These are phyloP conservation scores for Polypedilum pembai DNA, from an alignment of 1,140 invertebrate genomes.

Conservation along the genomic window DNA sequence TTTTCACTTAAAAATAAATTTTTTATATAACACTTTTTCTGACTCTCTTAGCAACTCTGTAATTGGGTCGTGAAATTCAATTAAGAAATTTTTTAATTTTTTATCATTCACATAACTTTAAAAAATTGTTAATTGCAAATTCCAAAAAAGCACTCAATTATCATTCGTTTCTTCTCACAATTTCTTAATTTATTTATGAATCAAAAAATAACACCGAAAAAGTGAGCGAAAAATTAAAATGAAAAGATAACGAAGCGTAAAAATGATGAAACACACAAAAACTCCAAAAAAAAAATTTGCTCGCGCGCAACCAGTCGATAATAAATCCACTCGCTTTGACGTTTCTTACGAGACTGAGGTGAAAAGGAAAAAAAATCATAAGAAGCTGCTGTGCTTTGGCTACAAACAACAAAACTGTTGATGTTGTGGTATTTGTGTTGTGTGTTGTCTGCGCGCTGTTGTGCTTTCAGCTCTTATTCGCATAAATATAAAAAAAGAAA, in stretches of 20 bases:
- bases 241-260: slow-evolving; percentile 10
- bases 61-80: too few relatives aligned
- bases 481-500: too few relatives aligned
- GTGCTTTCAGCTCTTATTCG: background rate
- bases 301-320: background rate
- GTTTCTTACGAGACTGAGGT: slow-evolving; percentile 27
- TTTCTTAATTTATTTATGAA: too few relatives aligned
- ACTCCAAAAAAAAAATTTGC: background rate
- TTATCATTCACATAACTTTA: too few relatives aligned
- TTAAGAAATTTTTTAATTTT: too few relatives aligned
- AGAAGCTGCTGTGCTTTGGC: slow-evolving; percentile 6
- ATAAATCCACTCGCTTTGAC: background rate
- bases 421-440: background rate
- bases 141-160: too few relatives aligned
- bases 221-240: too few relatives aligned
- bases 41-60: too few relatives aligned
- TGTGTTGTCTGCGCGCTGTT: background rate
- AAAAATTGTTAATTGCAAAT: too few relatives aligned
- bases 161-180: too few relatives aligned
- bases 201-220: too few relatives aligned
- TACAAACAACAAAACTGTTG: background rate
- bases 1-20: background rate
- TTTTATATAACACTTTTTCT: slow-evolving; percentile 19
- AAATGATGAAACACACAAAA: background rate
- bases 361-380: background rate